Evolutionary conservation across 2,888 invertebrate species (phyloP), one percentile per base, ranked within the genome.

Genomic region (Teinopalpus imperialis): DNA sequence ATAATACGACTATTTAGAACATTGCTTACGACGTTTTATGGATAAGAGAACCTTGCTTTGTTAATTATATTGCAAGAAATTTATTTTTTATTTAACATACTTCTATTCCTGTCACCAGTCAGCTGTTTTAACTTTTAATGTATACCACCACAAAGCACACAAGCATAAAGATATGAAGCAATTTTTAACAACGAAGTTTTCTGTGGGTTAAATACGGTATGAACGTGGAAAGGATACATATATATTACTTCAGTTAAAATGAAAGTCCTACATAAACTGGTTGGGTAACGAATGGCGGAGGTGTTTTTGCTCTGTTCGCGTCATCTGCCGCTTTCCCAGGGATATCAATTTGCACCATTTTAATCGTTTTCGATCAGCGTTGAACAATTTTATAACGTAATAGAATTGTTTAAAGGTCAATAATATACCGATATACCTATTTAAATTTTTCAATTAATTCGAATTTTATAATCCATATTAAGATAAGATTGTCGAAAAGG

Each of bases 321-420:
- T 63, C 81, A 82, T 69, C 79, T 81, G 81, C 59, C 63, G 52
- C 52, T 54, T 74, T 81, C 81, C 69, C 80, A 81, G 66, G 66
- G 61, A 74, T 78, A 78, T 80, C 75, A 78, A 81, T 81, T 78
- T 75, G 71, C 65, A 53, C 67, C 61, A 57, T 69, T 77, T 81
- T 74, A 79, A 79, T 79, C 69, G 72, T 67, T 75, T 72, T 71
- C 69, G 57, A 69, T 74, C 63, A 64, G 49, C 53, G 54, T 52
- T 57, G 54, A 61, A 64, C 55, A 57, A 54, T 66, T 71, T 66
- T 65, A 61, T 59, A 59, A 43, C 49, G 44, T n/a, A 16, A 16
- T 44, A 47, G 55, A 31, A 68, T 63, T 56, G 58, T 52, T 66
- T 49, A 59, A 61, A 60, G 52, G 53, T 45, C 49, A 56, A 52